phyloP scores from a whole-genome alignment of 2,797 vertebrate genomes.

The Xyrichtys novacula region DNA sequence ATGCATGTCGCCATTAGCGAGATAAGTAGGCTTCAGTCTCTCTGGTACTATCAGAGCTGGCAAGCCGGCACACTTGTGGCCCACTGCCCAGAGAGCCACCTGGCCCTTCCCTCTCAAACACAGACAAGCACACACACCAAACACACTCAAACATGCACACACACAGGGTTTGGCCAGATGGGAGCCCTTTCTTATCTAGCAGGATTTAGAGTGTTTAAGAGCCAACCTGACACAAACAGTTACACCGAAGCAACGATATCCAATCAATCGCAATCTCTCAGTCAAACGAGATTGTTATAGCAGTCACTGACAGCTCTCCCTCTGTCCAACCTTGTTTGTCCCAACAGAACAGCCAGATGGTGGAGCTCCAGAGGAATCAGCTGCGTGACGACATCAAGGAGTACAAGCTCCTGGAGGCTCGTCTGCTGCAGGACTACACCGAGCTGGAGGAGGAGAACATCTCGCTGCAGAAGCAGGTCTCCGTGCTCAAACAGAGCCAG shows the following conservation, averaged over 20 bases:
- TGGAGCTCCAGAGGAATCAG: constrained; percentile 93
- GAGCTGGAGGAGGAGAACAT: constrained; percentile 99
- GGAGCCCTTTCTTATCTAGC: constrained; percentile 42
- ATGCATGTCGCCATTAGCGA: constrained; percentile 17
- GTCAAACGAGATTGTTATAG: constrained; percentile 25
- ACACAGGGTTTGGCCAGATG: constrained; percentile 42
- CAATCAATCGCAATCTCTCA: constrained; percentile 26
- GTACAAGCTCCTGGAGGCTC: constrained; percentile 96
- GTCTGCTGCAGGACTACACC: constrained; percentile 96
- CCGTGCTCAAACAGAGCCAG: constrained; percentile 95
- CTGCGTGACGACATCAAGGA: constrained; percentile 98
- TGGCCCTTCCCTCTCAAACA: constrained; percentile 45
- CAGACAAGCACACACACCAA: constrained; percentile 13
- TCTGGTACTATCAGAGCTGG: constrained; percentile 52
- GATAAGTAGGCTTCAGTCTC: constrained; percentile 56
- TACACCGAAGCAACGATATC: constrained; percentile 40
- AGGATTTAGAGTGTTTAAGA: constrained; percentile 52
- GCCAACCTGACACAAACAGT: constrained; percentile 37
- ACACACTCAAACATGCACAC: constrained; percentile 19
- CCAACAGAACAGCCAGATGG: constrained; percentile 90
- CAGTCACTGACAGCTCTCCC: constrained; percentile 32
- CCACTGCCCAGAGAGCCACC: constrained; percentile 67
- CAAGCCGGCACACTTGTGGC: constrained; percentile 59
- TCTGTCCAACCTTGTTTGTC: neutral
- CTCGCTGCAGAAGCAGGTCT: constrained; percentile 97